phyloP scores from a whole-genome alignment of 2,888 invertebrate genomes.

The Cerastis leucographa region DNA sequence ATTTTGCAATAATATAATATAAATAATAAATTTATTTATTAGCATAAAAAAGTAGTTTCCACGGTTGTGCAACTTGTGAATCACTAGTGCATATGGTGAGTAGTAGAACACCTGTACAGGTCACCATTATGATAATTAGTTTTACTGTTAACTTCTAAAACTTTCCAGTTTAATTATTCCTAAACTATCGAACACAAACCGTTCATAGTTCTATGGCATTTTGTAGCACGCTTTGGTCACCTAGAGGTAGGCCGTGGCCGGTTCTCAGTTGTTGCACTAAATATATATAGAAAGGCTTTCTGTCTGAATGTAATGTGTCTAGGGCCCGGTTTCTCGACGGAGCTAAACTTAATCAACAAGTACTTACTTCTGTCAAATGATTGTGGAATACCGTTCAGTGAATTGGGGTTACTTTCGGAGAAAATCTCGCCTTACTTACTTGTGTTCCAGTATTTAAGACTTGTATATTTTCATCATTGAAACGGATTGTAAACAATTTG shows the following conservation, averaged over 20 bases:
- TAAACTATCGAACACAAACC: slow-evolving; percentile 33
- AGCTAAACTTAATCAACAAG: slow-evolving; percentile 72
- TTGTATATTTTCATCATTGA: background rate
- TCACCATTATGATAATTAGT: background rate
- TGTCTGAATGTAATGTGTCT: slow-evolving; percentile 74
- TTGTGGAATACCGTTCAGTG: slow-evolving; percentile 49
- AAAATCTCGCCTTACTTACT: slow-evolving; percentile 18
- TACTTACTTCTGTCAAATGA: slow-evolving; percentile 68
- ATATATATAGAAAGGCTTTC: slow-evolving; percentile 76
- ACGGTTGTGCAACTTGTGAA: too few relatives aligned
- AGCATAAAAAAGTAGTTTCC: too few relatives aligned
- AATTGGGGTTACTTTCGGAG: slow-evolving; percentile 47
- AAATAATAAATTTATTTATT: too few relatives aligned
- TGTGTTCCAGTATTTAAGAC: background rate
- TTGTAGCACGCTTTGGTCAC: slow-evolving; percentile 77
- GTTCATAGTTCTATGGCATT: slow-evolving; percentile 76
- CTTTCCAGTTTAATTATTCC: background rate
- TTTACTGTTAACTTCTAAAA: background rate
- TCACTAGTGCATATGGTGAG: too few relatives aligned
- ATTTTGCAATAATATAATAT: too few relatives aligned
- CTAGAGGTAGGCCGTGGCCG: slow-evolving; percentile 79
- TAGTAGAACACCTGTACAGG: too few relatives aligned
- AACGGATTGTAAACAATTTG: background rate
- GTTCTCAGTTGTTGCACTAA: slow-evolving; percentile 78
- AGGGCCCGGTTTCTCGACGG: slow-evolving; percentile 71